Evolutionary conservation across 2,797 vertebrate genomes (phyloP).

Genomic region (Gymnothorax reevesii): DNA sequence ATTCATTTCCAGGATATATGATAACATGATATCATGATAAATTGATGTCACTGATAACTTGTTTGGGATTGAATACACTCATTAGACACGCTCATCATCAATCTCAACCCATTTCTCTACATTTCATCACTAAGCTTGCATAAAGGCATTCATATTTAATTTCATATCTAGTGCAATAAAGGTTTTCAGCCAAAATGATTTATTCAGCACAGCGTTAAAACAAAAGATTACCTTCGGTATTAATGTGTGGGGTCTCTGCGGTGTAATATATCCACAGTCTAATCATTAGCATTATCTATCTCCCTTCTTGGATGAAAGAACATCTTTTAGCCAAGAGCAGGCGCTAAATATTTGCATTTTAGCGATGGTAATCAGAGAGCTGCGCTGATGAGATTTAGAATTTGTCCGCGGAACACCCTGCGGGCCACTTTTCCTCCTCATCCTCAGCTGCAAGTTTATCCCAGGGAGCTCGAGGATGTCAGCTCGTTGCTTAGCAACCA

Average conservation of each 20-base stretch:
- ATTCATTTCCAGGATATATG: too few relatives aligned
- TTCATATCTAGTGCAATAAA: neutral
- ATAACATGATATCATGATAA: neutral
- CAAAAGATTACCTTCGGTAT: neutral
- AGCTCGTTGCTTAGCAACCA: constrained; percentile 41
- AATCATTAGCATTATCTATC: neutral
- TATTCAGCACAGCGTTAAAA: constrained; percentile 7
- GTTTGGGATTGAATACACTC: neutral
- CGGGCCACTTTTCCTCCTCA: neutral
- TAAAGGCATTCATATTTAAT: neutral
- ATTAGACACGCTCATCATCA: neutral
- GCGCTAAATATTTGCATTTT: constrained; percentile 15
- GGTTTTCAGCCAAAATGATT: neutral
- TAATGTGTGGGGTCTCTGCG: neutral
- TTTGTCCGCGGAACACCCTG: neutral
- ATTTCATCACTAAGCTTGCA: neutral
- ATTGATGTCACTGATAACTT: neutral
- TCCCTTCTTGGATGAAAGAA: neutral
- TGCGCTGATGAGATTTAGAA: neutral
- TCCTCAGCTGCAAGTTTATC: neutral
- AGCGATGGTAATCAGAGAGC: neutral
- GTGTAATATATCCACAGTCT: constrained; percentile 1
- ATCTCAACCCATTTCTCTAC: neutral
- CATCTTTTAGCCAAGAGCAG: neutral
- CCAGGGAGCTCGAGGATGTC: constrained; percentile 34